These are phyloP conservation scores for Yponomeuta malinellus DNA, from an alignment of 2,888 invertebrate species.

Conservation along the genomic window DNA sequence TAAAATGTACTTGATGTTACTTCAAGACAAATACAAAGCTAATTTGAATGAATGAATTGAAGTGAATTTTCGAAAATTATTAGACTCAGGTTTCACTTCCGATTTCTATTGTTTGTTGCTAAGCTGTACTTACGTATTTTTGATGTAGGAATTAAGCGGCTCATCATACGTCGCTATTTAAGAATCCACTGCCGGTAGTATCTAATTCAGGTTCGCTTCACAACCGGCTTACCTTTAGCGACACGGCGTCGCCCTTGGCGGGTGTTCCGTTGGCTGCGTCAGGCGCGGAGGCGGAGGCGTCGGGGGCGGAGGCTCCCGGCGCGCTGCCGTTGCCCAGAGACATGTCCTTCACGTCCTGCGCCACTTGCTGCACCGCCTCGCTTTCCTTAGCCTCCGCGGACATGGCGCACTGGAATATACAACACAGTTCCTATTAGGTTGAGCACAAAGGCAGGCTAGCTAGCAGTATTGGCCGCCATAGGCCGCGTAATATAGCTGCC, in stretches of 20 bases:
- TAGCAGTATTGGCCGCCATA: no score
- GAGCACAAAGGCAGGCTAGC: no score
- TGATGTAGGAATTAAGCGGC: no score
- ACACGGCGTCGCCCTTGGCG: conserved; percentile 46
- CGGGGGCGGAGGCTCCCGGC: conserved; percentile 25
- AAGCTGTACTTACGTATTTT: no score
- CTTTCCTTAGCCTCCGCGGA: conserved; percentile 27
- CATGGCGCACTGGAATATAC: conserved; percentile 14
- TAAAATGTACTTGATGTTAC: no score
- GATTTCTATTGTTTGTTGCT: no score
- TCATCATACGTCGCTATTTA: no score
- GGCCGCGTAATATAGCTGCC: no score
- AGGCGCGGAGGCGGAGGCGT: conserved; percentile 36
- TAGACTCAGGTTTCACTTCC: no score
- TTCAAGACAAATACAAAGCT: no score
- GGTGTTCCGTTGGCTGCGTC: conserved; percentile 57
- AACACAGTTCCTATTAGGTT: background rate
- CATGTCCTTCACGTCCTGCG: conserved; percentile 70
- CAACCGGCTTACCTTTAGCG: conserved; percentile 37
- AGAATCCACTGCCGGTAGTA: background rate
- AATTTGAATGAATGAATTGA: no score
- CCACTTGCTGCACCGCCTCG: conserved; percentile 53
- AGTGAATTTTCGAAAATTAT: no score
- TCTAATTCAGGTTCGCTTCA: background rate
- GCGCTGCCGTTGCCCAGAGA: conserved; percentile 72